Evolutionary conservation across 2,797 vertebrate species (phyloP), one percentile per base, ranked within the genome.

Genomic region (Siniperca obscura): DNA sequence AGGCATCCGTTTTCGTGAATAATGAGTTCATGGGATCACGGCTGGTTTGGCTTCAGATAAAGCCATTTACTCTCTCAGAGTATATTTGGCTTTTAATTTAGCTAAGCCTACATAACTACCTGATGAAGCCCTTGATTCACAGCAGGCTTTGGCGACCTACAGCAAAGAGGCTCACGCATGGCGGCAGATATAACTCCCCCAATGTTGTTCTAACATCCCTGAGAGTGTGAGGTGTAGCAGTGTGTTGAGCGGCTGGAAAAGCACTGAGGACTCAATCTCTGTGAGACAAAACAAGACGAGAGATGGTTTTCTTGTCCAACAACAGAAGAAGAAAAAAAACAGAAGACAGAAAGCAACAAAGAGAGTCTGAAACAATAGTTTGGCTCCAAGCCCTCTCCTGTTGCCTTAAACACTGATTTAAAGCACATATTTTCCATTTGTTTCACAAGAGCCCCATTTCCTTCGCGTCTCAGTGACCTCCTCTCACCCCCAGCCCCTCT

Each of bases 51-150:
- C 76, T 87, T 90, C 73, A 87, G 78, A 86, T 86, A 84, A 92
- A 89, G 80, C 80, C 77, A 61, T 79, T 86, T 81, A 68, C 74
- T 80, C 71, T 77, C 72, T 86, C 70, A 13, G 13, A 89, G 87
- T 90, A 83, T 84, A 89, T 92, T 93, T 87, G 72, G 73, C 70
- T 91, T 93, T 92, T 93, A 82, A 92, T 93, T 92, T 86, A 87
- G 71, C 87, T 88, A 83, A 92, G 86, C 84, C 81, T 7, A 71
- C 88, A 78, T 77, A 88, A 87, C 86, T 78, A 89, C 89, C 88
- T 86, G 89, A 90, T 88, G 75, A 65, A 90, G 88, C 83, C 66
- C 50, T 68, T 55, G 89, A 86, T 86, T 92, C 86, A 14, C 73
- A 60, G 86, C 75, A 36, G 89, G 87, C 89, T 89, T 84, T 90